These are phyloP conservation scores for Upupa epops DNA, from an alignment of 2,113 vertebrate genomes.

Conservation along the genomic window DNA sequence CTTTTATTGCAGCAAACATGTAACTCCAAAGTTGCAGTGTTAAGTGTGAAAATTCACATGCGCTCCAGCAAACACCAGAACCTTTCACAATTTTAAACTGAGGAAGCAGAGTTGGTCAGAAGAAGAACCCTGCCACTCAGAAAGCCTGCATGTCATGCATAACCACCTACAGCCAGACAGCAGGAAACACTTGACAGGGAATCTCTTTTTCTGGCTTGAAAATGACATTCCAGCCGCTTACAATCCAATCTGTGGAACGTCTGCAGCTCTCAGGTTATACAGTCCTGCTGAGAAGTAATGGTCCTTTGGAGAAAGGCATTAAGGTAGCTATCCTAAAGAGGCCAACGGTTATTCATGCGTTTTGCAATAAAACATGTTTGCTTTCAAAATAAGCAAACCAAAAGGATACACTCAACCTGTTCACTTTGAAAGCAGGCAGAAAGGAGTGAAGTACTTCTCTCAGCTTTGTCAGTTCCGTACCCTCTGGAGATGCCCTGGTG, in stretches of 20 bases:
- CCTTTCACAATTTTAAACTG: neutral
- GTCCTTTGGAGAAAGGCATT: neutral
- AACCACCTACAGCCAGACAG: neutral
- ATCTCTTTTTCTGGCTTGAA: neutral
- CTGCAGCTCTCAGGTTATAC: neutral
- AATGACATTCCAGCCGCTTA: neutral
- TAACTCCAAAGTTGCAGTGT: neutral
- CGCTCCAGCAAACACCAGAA: neutral
- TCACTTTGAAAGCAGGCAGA: neutral
- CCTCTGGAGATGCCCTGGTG: neutral
- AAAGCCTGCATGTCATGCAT: neutral
- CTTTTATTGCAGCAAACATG: neutral
- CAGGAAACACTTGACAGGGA: neutral
- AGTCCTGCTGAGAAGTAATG: neutral
- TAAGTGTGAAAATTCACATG: neutral
- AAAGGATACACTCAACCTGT: neutral
- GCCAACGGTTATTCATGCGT: neutral
- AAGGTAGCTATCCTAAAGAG: neutral
- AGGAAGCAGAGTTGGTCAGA: neutral
- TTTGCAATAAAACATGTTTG: neutral
- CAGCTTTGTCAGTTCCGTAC: neutral
- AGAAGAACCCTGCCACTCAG: neutral
- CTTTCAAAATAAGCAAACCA: neutral
- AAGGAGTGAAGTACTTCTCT: neutral
- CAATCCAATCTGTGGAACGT: neutral